Conservation (phyloP, 2,113 vertebrate genomes). For the Acrocephalus arundinaceus region DNA sequence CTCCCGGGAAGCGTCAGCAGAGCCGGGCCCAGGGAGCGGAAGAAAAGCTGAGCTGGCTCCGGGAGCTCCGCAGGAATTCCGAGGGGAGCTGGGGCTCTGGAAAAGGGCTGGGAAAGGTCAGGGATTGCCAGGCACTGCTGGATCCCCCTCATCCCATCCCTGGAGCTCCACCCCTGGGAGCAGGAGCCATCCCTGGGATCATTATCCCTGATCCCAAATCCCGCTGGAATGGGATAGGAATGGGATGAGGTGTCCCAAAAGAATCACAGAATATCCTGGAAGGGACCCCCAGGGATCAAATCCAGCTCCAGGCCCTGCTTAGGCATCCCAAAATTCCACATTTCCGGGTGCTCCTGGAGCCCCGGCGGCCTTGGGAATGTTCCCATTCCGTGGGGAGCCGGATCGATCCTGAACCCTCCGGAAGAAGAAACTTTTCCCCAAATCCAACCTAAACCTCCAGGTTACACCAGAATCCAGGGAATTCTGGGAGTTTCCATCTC, state of each 20-base stretch:
- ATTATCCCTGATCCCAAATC: not conserved
- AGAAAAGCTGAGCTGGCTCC: slow-evolving; percentile 4
- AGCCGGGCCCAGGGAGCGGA: fast-evolving
- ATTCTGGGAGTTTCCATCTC: not conserved
- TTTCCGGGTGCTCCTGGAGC: fast-evolving
- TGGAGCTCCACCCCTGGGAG: not conserved
- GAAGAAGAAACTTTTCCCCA: not conserved
- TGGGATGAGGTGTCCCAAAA: not conserved
- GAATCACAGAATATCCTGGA: not conserved
- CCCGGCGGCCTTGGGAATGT: not conserved
- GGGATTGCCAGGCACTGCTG: not conserved
- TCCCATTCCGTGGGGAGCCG: not conserved
- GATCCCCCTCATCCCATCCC: not conserved
- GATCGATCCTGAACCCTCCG: not conserved
- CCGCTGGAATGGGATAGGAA: fast-evolving
- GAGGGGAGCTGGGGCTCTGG: not conserved
- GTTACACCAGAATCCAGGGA: not conserved
- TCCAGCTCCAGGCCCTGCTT: not conserved
- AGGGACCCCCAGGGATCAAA: not conserved
- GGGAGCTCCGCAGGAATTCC: not conserved
- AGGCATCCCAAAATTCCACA: not conserved
- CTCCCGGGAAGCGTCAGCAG: not conserved
- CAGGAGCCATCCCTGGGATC: not conserved
- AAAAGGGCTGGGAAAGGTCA: not conserved
- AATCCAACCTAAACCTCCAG: not conserved